A percentile compares a stretch with the other conserved stretches of the same genome.
phyloP scores from a whole-genome alignment of 2,888 invertebrate genomes.

The Dioctria rufipes region DNA sequence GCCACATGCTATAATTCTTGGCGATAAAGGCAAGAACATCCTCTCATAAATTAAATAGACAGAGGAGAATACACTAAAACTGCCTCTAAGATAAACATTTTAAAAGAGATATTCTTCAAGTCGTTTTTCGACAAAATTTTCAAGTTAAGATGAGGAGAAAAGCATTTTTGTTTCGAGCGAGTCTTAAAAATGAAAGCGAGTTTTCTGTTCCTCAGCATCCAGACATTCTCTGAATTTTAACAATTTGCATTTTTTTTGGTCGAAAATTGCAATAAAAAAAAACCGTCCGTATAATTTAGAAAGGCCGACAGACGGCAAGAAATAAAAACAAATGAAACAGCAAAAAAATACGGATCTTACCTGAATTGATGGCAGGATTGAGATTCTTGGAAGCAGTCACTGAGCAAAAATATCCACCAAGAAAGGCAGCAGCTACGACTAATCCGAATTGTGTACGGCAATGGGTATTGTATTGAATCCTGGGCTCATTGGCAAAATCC shows the following conservation, averaged over 20 bases:
- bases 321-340: constrained; percentile 14
- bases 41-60: background rate
- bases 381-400: constrained; percentile 47
- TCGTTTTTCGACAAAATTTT: constrained; percentile 1
- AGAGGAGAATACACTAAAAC: constrained; percentile 5
- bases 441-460: constrained; percentile 36
- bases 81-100: constrained; percentile 24
- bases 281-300: constrained; percentile 44
- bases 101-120: constrained; percentile 38
- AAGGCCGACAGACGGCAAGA: constrained; percentile 23
- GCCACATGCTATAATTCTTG: constrained; percentile 15
- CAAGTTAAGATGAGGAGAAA: background rate
- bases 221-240: constrained; percentile 41
- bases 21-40: constrained; percentile 36
- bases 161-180: constrained; percentile 17
- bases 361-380: constrained; percentile 41
- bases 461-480: constrained; percentile 18
- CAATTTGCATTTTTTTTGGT: constrained; percentile 35
- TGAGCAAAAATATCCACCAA: constrained; percentile 40
- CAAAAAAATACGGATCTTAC: constrained; percentile 11
- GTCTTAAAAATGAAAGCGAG: constrained; percentile 39
- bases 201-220: constrained; percentile 24
- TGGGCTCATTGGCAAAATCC: constrained; percentile 36
- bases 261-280: constrained; percentile 21
- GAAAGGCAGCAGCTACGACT: constrained; percentile 15